Conservation (phyloP, 1,140 invertebrate species). For the Ostrea edulis region DNA sequence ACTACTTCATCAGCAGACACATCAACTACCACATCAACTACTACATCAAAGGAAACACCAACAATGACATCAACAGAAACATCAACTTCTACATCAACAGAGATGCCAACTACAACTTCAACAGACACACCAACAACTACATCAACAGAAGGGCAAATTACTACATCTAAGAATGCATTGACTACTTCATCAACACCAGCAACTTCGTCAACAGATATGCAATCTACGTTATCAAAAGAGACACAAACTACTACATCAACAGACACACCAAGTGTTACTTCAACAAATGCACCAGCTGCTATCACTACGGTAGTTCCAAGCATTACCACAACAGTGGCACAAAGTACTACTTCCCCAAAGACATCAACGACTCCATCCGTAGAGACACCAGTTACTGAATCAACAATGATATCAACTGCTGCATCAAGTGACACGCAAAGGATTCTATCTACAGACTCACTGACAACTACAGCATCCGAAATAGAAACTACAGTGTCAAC, state of each 20-base stretch:
- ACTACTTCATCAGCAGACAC: neutral
- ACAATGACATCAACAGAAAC: neutral
- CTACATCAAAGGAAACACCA: neutral
- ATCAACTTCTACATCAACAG: neutral
- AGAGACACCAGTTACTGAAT: too few relatives aligned
- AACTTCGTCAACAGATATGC: neutral
- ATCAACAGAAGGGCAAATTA: neutral
- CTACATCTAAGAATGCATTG: neutral
- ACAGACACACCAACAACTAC: neutral
- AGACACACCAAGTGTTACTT: neutral
- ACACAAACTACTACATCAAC: neutral
- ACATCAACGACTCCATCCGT: too few relatives aligned
- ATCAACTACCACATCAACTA: neutral
- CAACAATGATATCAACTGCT: too few relatives aligned
- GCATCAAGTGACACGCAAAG: too few relatives aligned
- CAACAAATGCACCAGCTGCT: too few relatives aligned
- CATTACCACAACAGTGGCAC: too few relatives aligned
- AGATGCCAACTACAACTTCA: neutral
- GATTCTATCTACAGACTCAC: too few relatives aligned
- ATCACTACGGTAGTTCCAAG: too few relatives aligned
- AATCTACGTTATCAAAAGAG: neutral
- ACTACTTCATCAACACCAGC: neutral
- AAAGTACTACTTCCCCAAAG: too few relatives aligned
- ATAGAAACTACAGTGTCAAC: too few relatives aligned
- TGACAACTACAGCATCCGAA: too few relatives aligned